Evolutionary conservation across 2,797 vertebrate species (phyloP).

Genomic region (Oryzias sinensis): DNA sequence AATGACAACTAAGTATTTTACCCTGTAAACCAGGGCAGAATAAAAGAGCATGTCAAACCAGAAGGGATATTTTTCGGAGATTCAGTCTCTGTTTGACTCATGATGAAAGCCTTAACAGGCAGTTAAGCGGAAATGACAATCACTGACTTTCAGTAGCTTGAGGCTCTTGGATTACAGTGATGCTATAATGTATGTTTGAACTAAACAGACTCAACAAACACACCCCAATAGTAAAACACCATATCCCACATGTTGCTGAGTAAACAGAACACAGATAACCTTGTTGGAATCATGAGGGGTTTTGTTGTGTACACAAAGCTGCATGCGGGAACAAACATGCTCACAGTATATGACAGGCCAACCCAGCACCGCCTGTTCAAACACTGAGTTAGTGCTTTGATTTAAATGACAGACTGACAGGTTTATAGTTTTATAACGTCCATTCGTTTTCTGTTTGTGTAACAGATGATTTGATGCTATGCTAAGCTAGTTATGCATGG

Average conservation of each 20-base stretch:
- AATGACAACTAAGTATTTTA: not conserved
- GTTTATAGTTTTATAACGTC: constrained; percentile 42
- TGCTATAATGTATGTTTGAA: constrained; percentile 30
- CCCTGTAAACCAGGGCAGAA: not conserved
- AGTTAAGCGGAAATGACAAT: constrained; percentile 53
- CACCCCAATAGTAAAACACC: constrained; percentile 17
- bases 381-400: constrained; percentile 31
- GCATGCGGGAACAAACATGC: not conserved
- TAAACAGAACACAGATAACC: constrained; percentile 28
- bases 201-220: constrained; percentile 38
- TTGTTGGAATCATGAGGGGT: constrained; percentile 7
- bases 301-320: constrained; percentile 5
- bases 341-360: constrained; percentile 2
- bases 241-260: constrained; percentile 32
- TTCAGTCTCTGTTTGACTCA: constrained; percentile 10
- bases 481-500: constrained; percentile 65
- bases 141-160: constrained; percentile 45
- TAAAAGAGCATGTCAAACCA: constrained; percentile 12
- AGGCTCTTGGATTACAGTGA: constrained; percentile 28
- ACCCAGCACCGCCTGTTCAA: constrained; percentile 10
- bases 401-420: constrained; percentile 44
- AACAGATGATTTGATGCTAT: constrained; percentile 63
- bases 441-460: constrained; percentile 47
- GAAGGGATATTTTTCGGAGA: not conserved
- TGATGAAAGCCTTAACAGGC: constrained; percentile 35